Base-by-base conservation (phyloP, 2,113 vertebrate species). In the Phylloscopus whistleri region DNA sequence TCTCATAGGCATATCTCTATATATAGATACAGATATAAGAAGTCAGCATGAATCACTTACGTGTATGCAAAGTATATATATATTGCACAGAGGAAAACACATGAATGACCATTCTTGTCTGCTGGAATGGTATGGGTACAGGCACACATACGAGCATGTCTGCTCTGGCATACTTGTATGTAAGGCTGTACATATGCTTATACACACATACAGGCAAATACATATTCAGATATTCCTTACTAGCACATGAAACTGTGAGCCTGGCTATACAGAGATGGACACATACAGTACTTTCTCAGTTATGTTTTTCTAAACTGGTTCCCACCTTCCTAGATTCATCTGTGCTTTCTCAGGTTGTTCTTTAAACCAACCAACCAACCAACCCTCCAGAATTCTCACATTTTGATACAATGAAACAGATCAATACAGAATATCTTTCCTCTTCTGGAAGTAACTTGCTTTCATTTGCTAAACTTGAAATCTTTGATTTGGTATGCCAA, bases 401-500 rank as follows among this genome's bases (percentile, higher is more conserved):
- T 55, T 75, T 92, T 78, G 23, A 49, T 87, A 81, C 31, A 82
- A 46, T 31, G 24, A 87, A 80, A 77, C 18, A 77, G 15, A 84
- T 84, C 43, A 56, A 82, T 76, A n/a, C 13, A 84, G 75, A 85
- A 87, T 83, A 39, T 58, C 16, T 90, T 87, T 87, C 46, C 46
- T 90, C 81, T 87, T 84, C 88, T 86, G 22, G 21, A 95, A 96
- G 13, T 76, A 93, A 94, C 67, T 96, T 89, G 51, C 33, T 93
- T 95, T 97, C 84, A 63, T 97, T 95, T 96, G 87, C 87, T 73
- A 43, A 93, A 93, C 27, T 84, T 89, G 56, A 64, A 89, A 83
- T 82, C 9, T 39, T 91, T 73, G 59, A 74, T 75, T 79, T 11
- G 49, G 33, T 51, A 82, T 79, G 75, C 67, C 58, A 90, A 79